Percentiles rank a stretch among this genome's conserved stretches.
Conservation (phyloP, 2,888 invertebrate genomes). For the Dorcus parallelipipedus region DNA sequence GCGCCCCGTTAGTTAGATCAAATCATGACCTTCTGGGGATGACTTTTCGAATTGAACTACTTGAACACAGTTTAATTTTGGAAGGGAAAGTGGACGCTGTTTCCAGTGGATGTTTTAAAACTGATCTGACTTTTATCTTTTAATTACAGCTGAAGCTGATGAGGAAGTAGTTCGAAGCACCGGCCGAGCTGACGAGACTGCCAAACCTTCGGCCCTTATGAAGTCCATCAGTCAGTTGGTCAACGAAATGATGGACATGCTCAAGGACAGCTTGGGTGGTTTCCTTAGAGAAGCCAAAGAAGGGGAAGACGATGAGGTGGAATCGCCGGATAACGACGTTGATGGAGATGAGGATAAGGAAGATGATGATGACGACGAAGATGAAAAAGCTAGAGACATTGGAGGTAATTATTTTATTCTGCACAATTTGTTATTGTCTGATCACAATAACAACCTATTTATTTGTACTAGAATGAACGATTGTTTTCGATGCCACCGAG, state of each 20-base stretch:
- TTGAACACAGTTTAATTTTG: too few relatives aligned
- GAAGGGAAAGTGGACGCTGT: too few relatives aligned
- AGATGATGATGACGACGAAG: constrained; percentile 17
- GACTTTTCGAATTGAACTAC: too few relatives aligned
- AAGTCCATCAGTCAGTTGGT: constrained; percentile 38
- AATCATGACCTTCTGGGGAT: too few relatives aligned
- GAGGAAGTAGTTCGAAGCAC: constrained; percentile 26
- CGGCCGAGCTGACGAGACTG: constrained; percentile 29
- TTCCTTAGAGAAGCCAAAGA: constrained; percentile 38
- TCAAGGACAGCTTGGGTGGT: constrained; percentile 38
- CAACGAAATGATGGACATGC: constrained; percentile 38
- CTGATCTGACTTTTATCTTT: background rate
- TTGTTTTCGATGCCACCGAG: too few relatives aligned
- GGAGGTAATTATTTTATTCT: constrained; percentile 3
- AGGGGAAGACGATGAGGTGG: constrained; percentile 26
- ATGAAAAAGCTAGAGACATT: constrained; percentile 9
- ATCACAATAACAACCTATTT: too few relatives aligned
- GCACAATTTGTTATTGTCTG: too few relatives aligned
- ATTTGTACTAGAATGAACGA: too few relatives aligned
- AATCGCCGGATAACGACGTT: constrained; percentile 31
- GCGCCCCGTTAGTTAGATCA: too few relatives aligned
- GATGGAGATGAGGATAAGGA: constrained; percentile 25
- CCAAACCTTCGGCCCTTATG: constrained; percentile 37
- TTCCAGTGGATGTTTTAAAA: too few relatives aligned
- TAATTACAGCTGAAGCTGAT: constrained; percentile 43